Conservation (phyloP, 1,140 invertebrate species). For the Penaeus chinensis region DNA sequence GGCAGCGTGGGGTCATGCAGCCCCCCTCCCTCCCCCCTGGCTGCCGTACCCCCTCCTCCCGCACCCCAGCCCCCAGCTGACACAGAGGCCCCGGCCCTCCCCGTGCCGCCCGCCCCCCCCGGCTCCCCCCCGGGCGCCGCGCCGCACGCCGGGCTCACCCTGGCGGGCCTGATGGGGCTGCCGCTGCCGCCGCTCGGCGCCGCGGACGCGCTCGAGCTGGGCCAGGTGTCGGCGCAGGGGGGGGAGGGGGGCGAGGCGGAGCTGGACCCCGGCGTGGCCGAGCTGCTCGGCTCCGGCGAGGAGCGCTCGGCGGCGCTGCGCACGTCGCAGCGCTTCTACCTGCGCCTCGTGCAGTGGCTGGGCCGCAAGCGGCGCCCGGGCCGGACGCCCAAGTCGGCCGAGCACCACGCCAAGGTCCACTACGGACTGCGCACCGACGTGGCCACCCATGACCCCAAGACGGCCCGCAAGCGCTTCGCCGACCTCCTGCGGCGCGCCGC, state of each 20-base stretch:
- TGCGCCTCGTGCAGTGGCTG: constrained; percentile 60
- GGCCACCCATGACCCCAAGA: constrained; percentile 48
- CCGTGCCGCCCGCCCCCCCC: constrained; percentile 6
- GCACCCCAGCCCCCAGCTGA: constrained; percentile 43
- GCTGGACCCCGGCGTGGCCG: constrained; percentile 34
- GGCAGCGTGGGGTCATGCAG: constrained; percentile 60
- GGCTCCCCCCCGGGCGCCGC: constrained; percentile 28
- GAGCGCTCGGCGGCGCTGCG: constrained; percentile 44
- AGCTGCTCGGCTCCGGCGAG: constrained; percentile 47
- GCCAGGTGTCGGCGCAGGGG: background rate
- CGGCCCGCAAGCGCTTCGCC: constrained; percentile 56
- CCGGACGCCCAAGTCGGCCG: constrained; percentile 47
- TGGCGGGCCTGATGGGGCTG: constrained; percentile 51
- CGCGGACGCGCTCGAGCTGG: background rate
- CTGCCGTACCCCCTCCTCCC: constrained; percentile 37
- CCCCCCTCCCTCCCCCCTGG: constrained; percentile 51
- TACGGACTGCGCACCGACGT: constrained; percentile 56
- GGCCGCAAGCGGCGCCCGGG: constrained; percentile 53
- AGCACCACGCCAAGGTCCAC: constrained; percentile 57
- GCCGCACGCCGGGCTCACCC: constrained; percentile 19
- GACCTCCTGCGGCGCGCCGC: constrained; percentile 56
- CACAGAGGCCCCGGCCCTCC: constrained; percentile 44
- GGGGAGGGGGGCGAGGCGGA: constrained; percentile 23
- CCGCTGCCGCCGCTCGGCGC: constrained; percentile 36
- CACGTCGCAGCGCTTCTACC: constrained; percentile 54